A percentile compares a stretch with the other conserved stretches of the same genome.
These are phyloP conservation scores for Saimiri boliviensis DNA, from an alignment of 2,113 vertebrate genomes.

Conservation along the genomic window DNA sequence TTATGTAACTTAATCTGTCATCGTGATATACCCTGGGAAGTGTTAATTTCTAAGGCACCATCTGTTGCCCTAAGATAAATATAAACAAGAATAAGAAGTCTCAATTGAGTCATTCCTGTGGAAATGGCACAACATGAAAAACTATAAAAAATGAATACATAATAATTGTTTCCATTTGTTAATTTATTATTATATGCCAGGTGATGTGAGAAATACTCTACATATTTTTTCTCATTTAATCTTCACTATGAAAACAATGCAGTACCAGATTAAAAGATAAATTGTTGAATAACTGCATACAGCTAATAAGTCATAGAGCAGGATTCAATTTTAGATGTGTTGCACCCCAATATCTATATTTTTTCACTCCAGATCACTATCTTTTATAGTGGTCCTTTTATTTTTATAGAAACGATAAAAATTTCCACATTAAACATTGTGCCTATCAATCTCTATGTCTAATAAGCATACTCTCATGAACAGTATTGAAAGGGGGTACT, in stretches of 20 bases:
- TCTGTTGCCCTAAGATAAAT: background rate
- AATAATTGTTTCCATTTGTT: background rate
- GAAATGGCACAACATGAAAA: slow-evolving; percentile 23
- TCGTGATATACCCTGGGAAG: background rate
- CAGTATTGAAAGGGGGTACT: background rate
- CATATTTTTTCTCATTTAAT: background rate
- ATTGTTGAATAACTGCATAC: background rate
- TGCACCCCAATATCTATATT: background rate
- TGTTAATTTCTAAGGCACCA: slow-evolving; percentile 1
- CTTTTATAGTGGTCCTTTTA: background rate
- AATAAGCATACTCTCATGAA: background rate
- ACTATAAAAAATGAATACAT: background rate
- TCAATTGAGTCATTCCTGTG: background rate
- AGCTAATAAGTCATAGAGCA: background rate
- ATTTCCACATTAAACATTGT: background rate
- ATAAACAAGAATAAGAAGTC: background rate
- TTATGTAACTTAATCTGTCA: background rate
- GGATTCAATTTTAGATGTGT: background rate
- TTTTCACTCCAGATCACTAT: background rate
- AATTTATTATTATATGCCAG: slow-evolving; percentile 32
- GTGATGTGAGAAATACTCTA: background rate
- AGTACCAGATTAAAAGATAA: background rate
- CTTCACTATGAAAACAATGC: background rate
- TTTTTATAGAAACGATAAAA: background rate
- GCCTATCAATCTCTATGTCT: background rate